Percentiles rank a stretch among this genome's conserved stretches.
Conservation (phyloP, 1,140 invertebrate genomes). For the Drosophila azteca region DNA sequence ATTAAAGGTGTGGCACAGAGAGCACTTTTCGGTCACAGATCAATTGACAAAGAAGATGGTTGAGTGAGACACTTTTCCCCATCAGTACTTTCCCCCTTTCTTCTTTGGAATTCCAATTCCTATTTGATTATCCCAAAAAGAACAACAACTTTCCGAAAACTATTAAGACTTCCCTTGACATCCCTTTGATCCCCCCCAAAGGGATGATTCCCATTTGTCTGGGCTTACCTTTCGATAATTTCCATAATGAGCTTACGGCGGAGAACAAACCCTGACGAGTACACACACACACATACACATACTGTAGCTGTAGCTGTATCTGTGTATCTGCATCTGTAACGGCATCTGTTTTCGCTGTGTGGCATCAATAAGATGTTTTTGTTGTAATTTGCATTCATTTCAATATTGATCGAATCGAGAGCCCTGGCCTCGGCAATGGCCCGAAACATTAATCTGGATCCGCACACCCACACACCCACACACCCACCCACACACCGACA, state of each 20-base stretch:
- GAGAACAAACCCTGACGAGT: too few species aligned
- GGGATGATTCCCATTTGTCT: not conserved
- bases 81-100: too few species aligned
- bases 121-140: too few species aligned
- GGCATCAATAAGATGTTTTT: conserved; percentile 42
- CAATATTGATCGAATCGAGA: conserved; percentile 49
- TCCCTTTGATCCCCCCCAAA: too few species aligned
- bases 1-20: too few species aligned
- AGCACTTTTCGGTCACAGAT: too few species aligned
- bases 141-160: too few species aligned
- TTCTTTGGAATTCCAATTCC: too few species aligned
- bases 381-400: conserved; percentile 52
- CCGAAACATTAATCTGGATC: conserved; percentile 32
- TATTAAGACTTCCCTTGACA: too few species aligned
- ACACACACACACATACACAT: too few species aligned
- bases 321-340: conserved; percentile 14
- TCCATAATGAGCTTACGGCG: conserved; percentile 42
- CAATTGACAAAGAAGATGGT: too few species aligned
- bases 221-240: conserved; percentile 37
- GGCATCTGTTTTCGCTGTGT: conserved; percentile 21
- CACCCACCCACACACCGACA: not conserved
- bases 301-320: conserved; percentile 19
- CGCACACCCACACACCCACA: conserved; percentile 13
- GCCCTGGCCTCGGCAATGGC: not conserved
- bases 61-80: too few species aligned